phyloP scores from a whole-genome alignment of 1,140 invertebrate species.

The Ruditapes philippinarum region DNA sequence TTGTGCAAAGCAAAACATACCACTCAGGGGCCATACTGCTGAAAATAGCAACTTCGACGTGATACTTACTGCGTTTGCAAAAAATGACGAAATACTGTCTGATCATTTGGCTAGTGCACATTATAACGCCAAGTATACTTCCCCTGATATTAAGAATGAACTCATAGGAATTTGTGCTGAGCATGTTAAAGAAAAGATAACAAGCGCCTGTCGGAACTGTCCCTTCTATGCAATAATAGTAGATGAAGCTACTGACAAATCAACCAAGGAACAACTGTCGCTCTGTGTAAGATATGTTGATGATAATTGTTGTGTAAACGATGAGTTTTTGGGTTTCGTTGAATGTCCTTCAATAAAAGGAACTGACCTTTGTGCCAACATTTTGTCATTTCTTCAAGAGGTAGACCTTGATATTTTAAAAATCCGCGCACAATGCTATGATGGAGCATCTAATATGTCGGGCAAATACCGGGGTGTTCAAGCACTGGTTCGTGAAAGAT shows the following conservation, averaged over 20 bases:
- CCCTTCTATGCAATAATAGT: constrained; percentile 12
- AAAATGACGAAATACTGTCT: not conserved
- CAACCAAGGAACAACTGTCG: constrained; percentile 11
- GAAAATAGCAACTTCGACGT: not conserved
- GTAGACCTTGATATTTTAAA: constrained; percentile 27
- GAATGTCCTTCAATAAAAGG: constrained; percentile 28
- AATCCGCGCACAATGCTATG: constrained; percentile 14
- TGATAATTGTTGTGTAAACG: not conserved
- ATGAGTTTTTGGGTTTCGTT: constrained; percentile 31
- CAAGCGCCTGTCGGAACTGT: not conserved
- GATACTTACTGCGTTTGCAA: constrained; percentile 1
- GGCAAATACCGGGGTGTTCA: constrained; percentile 5
- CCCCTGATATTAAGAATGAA: constrained; percentile 17
- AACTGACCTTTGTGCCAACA: not conserved
- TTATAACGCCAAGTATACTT: constrained; percentile 4
- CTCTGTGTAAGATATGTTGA: constrained; percentile 9
- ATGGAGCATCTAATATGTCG: constrained; percentile 6
- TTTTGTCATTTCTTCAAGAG: not conserved
- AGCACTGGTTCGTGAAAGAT: constrained; percentile 27
- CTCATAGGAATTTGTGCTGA: not conserved
- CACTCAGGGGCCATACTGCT: not conserved
- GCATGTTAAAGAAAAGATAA: not conserved
- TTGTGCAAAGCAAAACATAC: constrained; percentile 23
- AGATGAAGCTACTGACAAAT: constrained; percentile 31
- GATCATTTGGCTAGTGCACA: constrained; percentile 24